Evolutionary conservation across 1,140 invertebrate species (phyloP), one percentile per base, ranked within the genome.

Genomic region (Bombus confusus): DNA sequence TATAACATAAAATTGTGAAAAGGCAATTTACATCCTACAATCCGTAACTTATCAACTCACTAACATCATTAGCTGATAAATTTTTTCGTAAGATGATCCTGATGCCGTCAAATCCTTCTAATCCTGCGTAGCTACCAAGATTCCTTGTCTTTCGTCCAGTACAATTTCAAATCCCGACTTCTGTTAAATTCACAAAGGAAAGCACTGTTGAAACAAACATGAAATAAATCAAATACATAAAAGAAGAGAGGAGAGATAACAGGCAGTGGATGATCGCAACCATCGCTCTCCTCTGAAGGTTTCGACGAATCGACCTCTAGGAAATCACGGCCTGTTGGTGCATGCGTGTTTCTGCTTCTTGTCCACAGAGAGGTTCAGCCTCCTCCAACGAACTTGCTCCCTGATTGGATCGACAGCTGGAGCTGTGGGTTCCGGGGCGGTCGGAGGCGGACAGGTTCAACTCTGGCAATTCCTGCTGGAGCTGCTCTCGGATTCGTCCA

Each of bases 391-490:
- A 37, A 94, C 93, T 88, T 94, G 93, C 89, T 94, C 94, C 59
- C 92, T 95, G 93, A 94, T 95, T 94, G 94, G 94, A 76, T 93
- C 92, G 75, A 91, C 97, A 97, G 92, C 95, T 97, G 94, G 96
- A 97, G 93, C 97, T 96, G 85, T 96, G 96, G 80, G 97, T 97
- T 71, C 97, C 96, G 89, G 96, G 97, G 93, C 96, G 97, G 95
- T 97, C 97, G 90, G 96, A 52, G 93, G 94, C 68, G 99, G 99
- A 76, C 99, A 99, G 95, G 99, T 99, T 93, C 99, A 99, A 96
- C 95, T 99, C 81, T 99, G 99, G 99, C 99, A 99, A 96, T 99
- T 99, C 95, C 97, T 99, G 25, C 96, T 99, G 84, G 99, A 99
- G 95, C 96, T 99, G 43, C 96, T 99, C 85, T 98, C 98, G 90